Conservation (phyloP, 2,888 invertebrate genomes). For the Gortyna flavago region DNA sequence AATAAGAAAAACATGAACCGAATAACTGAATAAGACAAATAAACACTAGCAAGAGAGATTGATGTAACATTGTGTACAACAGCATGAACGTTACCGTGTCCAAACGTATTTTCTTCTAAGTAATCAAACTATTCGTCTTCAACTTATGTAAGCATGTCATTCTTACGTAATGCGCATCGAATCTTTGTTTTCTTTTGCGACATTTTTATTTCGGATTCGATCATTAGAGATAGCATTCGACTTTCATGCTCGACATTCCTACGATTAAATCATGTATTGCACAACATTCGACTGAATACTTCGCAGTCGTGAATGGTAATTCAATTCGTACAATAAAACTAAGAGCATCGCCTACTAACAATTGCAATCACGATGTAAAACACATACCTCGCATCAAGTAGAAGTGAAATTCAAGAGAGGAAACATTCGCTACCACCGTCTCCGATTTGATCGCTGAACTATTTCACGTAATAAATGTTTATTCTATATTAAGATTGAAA, state of each 20-base stretch:
- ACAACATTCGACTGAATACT: slow-evolving; percentile 69
- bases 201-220: slow-evolving; percentile 70
- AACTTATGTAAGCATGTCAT: slow-evolving; percentile 67
- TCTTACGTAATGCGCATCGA: slow-evolving; percentile 69
- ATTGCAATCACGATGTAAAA: slow-evolving; percentile 59
- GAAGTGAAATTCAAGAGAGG: slow-evolving; percentile 58
- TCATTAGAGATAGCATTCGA: slow-evolving; percentile 70
- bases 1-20: slow-evolving; percentile 13
- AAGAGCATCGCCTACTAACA: slow-evolving; percentile 54
- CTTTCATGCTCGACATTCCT: slow-evolving; percentile 72
- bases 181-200: slow-evolving; percentile 69
- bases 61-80: slow-evolving; percentile 34
- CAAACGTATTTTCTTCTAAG: slow-evolving; percentile 34
- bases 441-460: slow-evolving; percentile 45
- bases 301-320: slow-evolving; percentile 67
- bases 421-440: slow-evolving; percentile 37
- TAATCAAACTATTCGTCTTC: slow-evolving; percentile 51
- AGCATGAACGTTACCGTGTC: slow-evolving; percentile 40
- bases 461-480: slow-evolving; percentile 29
- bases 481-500: slow-evolving; percentile 20
- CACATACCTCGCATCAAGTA: slow-evolving; percentile 59
- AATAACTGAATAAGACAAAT: slow-evolving; percentile 27
- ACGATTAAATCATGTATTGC: slow-evolving; percentile 75
- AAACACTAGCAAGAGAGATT: slow-evolving; percentile 18
- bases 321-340: slow-evolving; percentile 69